Percentiles rank a stretch among this genome's conserved stretches.
Conservation (phyloP, 2,888 invertebrate genomes). For the Athetis lepigone region DNA sequence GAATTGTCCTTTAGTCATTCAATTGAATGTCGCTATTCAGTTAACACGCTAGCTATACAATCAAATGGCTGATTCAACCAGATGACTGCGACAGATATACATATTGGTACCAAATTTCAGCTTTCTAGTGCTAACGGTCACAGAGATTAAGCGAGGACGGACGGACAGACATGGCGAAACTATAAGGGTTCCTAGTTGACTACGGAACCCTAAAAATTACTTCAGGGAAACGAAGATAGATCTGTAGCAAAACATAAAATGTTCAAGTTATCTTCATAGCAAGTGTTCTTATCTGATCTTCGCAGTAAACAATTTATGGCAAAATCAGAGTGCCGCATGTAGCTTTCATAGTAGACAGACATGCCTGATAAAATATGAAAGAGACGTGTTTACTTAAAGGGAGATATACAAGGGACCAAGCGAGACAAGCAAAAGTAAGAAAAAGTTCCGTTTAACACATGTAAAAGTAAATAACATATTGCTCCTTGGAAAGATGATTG, state of each 20-base stretch:
- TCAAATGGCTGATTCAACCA: no score
- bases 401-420: background rate
- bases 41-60: no score
- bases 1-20: no score
- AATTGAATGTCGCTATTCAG: no score
- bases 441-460: slow-evolving; percentile 24
- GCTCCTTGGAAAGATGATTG: slow-evolving; percentile 29
- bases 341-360: background rate
- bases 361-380: slow-evolving; percentile 41
- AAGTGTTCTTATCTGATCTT: background rate
- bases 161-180: no score
- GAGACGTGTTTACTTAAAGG: slow-evolving; percentile 32
- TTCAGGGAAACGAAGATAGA: slow-evolving; percentile 1
- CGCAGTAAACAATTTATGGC: slow-evolving; percentile 10
- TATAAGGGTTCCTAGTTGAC: no score
- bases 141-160: no score
- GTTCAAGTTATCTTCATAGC: background rate
- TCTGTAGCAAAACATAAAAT: slow-evolving; percentile 11
- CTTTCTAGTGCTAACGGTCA: no score
- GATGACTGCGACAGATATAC: no score
- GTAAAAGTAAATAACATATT: slow-evolving; percentile 42
- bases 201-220: no score
- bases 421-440: slow-evolving; percentile 8
- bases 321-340: slow-evolving; percentile 16
- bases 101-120: no score